phyloP scores from a whole-genome alignment of 1,140 invertebrate species.

The Choristoneura fumiferana region DNA sequence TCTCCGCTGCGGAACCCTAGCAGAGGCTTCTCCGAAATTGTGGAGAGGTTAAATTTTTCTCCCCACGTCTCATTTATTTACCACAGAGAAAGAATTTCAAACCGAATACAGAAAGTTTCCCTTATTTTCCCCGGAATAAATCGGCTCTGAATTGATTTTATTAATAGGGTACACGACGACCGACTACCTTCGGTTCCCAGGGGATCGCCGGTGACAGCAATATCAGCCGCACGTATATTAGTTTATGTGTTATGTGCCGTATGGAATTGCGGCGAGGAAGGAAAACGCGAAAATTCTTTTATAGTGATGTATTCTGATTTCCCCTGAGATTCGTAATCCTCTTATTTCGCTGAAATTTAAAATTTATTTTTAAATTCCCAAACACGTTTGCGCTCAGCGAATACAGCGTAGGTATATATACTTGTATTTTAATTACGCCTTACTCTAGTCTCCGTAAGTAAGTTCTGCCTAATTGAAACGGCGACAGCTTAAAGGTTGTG shows the following conservation, averaged over 20 bases:
- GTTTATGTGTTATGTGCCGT: neutral
- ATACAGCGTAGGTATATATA: neutral
- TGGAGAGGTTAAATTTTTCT: neutral
- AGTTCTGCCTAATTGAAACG: no score
- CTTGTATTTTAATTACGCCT: no score
- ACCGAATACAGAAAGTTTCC: neutral
- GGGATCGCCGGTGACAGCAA: neutral
- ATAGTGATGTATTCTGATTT: slow-evolving; percentile 33
- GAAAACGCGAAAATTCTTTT: slow-evolving; percentile 14
- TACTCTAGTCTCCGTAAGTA: no score
- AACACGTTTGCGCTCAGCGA: neutral
- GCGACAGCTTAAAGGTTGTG: no score
- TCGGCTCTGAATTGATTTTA: slow-evolving; percentile 9
- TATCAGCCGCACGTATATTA: slow-evolving; percentile 7
- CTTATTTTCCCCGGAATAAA: neutral
- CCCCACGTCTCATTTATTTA: neutral
- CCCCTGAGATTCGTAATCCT: slow-evolving; percentile 35
- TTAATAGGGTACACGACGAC: slow-evolving; percentile 6
- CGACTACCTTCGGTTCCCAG: neutral
- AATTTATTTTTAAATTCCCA: slow-evolving; percentile 32
- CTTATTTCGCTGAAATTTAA: slow-evolving; percentile 38
- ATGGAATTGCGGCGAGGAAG: slow-evolving; percentile 1
- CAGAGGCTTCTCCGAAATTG: neutral
- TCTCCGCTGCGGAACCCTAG: no score
- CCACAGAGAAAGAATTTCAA: neutral